Conservation (phyloP, 2,797 vertebrate species). For the Gallinago nigripennis region DNA sequence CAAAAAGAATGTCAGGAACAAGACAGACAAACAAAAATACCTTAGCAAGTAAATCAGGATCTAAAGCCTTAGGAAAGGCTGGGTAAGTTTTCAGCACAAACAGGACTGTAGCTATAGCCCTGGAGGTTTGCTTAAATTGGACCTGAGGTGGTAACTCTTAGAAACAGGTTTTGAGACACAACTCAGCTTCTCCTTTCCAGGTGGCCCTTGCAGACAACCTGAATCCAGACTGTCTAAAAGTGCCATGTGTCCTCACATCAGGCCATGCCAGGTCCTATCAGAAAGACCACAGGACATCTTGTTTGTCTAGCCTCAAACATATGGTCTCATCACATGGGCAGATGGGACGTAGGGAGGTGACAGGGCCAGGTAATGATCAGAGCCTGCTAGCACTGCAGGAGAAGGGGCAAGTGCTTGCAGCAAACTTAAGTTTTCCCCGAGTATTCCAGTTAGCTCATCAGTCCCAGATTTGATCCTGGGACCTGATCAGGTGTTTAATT, state of each 20-base stretch:
- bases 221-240: neutral
- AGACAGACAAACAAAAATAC: conserved; percentile 10
- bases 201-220: neutral
- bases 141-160: neutral
- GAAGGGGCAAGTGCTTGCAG: neutral
- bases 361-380: neutral
- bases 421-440: neutral
- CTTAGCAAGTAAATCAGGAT: neutral
- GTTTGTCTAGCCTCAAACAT: neutral
- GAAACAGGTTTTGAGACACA: neutral
- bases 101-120: neutral
- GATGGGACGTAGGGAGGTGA: neutral
- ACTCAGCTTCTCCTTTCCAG: neutral
- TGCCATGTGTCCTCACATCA: neutral
- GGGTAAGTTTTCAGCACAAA: neutral
- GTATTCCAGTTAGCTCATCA: neutral
- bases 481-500: neutral
- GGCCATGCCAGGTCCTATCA: neutral
- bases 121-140: neutral
- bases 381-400: neutral
- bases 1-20: neutral
- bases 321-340: neutral
- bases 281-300: neutral
- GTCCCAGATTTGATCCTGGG: neutral
- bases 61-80: neutral